phyloP scores from a whole-genome alignment of 2,797 vertebrate species.

The Triplophysa yarkandensis region DNA sequence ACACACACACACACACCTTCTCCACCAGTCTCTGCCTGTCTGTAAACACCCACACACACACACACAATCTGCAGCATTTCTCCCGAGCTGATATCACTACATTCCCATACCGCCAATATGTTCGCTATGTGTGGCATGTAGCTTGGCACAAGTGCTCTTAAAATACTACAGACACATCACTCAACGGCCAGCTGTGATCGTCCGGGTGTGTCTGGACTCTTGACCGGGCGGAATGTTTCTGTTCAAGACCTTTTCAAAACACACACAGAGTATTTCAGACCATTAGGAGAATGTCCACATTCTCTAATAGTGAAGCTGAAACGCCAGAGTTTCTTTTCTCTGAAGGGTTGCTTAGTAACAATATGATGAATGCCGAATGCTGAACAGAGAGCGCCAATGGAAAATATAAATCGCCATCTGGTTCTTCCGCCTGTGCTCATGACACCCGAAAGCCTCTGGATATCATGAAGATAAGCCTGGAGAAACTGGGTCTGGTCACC shows the following conservation, averaged over 20 bases:
- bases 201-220: constrained; percentile 21
- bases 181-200: constrained; percentile 1
- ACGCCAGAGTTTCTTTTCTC: constrained; percentile 26
- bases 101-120: constrained; percentile 26
- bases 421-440: neutral
- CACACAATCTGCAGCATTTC: constrained; percentile 25
- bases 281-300: neutral
- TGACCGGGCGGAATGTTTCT: constrained; percentile 22
- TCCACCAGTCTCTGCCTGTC: constrained; percentile 2
- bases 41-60: constrained; percentile 34
- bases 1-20: constrained; percentile 17
- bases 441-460: neutral
- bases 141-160: constrained; percentile 9
- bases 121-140: constrained; percentile 47
- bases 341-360: constrained; percentile 55
- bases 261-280: neutral
- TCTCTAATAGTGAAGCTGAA: neutral
- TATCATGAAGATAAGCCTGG: constrained; percentile 19
- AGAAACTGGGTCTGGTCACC: constrained; percentile 18
- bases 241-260: constrained; percentile 31
- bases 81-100: constrained; percentile 16
- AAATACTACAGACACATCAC: neutral
- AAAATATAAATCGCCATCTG: constrained; percentile 46
- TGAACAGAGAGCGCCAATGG: constrained; percentile 20
- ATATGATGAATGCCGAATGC: neutral